phyloP scores from a whole-genome alignment of 2,888 invertebrate genomes.

The Colletes collaris region DNA sequence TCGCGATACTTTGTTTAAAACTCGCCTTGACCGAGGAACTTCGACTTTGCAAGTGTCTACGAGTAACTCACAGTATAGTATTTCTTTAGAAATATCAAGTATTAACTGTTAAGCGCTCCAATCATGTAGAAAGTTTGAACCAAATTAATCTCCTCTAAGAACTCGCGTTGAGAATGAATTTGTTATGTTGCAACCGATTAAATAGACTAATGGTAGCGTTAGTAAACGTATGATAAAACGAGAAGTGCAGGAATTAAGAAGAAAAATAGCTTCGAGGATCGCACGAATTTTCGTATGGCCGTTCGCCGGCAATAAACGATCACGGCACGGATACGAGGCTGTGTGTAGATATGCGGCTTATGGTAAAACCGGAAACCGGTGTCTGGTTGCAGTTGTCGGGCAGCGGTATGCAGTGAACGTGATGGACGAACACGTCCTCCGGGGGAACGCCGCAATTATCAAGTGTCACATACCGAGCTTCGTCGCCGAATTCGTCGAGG shows the following conservation, averaged over 20 bases:
- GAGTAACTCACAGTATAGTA: no score
- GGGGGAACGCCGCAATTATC: slow-evolving; percentile 95
- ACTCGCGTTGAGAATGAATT: no score
- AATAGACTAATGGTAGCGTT: no score
- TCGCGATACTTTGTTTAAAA: no score
- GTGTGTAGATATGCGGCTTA: slow-evolving; percentile 63
- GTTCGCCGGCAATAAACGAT: slow-evolving; percentile 14
- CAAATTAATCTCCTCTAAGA: no score
- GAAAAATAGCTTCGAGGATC: background rate
- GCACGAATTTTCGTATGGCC: slow-evolving; percentile 45
- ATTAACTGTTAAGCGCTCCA: no score
- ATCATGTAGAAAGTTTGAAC: no score
- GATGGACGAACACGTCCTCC: slow-evolving; percentile 95
- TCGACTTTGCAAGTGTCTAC: no score
- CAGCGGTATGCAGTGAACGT: slow-evolving; percentile 95
- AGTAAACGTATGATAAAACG: no score
- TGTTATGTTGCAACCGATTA: no score
- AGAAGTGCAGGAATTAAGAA: background rate
- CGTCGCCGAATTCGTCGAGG: slow-evolving; percentile 94
- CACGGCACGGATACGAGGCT: slow-evolving; percentile 43
- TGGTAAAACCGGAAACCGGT: slow-evolving; percentile 76
- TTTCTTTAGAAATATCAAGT: no score
- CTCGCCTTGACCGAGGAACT: no score
- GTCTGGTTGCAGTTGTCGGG: slow-evolving; percentile 91
- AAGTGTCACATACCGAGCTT: slow-evolving; percentile 97